Percentiles rank a stretch among this genome's conserved stretches.
phyloP scores from a whole-genome alignment of 2,888 invertebrate species.

The Nebria salina region DNA sequence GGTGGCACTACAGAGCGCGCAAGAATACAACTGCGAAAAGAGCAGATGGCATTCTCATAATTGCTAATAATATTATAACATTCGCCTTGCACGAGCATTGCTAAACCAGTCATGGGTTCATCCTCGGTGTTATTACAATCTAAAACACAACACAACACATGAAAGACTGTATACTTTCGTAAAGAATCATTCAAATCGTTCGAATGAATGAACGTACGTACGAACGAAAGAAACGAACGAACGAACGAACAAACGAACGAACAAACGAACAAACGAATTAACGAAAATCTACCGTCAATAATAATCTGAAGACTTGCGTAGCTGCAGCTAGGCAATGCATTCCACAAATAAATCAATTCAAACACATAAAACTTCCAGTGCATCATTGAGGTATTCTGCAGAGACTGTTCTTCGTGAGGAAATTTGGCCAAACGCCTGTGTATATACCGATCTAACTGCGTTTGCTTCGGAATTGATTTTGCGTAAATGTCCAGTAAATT shows the following conservation, averaged over 20 bases:
- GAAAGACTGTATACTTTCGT: conserved; percentile 10
- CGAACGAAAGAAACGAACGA: too few relatives aligned
- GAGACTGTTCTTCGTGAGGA: conserved; percentile 53
- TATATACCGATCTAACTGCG: conserved; percentile 59
- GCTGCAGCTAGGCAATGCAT: conserved; percentile 70
- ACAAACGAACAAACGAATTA: too few relatives aligned
- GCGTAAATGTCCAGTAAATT: conserved; percentile 54
- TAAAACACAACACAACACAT: conserved; percentile 51
- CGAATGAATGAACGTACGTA: too few relatives aligned
- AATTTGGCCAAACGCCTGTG: conserved; percentile 54
- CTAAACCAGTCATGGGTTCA: conserved; percentile 69
- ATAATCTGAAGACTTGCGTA: conserved; percentile 59
- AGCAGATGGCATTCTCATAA: conserved; percentile 57
- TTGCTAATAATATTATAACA: conserved; percentile 63
- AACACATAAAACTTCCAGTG: conserved; percentile 70
- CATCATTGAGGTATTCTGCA: conserved; percentile 51
- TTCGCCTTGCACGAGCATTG: conserved; percentile 66
- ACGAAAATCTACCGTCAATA: conserved; percentile 59
- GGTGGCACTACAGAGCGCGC: conserved; percentile 52
- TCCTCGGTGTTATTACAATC: conserved; percentile 58
- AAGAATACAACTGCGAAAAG: conserved; percentile 60
- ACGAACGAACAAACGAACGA: too few relatives aligned
- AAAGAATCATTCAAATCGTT: too few relatives aligned
- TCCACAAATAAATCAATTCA: conserved; percentile 76
- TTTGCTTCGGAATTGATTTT: conserved; percentile 53